Base-by-base conservation (phyloP, 37 sponge, comb jelly and placozoan species). In the Beroe forskalii region DNA sequence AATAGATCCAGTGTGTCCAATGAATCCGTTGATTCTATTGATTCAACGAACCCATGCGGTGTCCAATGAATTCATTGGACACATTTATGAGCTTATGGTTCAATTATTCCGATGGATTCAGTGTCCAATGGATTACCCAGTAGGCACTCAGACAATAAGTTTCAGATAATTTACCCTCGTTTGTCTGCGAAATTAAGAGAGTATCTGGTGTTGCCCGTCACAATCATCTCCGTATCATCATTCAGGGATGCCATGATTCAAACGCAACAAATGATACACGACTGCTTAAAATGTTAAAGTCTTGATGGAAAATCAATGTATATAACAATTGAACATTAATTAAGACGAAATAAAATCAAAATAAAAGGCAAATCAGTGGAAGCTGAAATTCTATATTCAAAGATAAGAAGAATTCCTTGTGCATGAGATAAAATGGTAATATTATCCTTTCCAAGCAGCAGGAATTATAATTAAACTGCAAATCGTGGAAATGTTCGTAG, bases 201-300 rank as follows among this genome's bases (percentile, higher is more conserved):
- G 35, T 80, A 80, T 44, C 86, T 41, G 43, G 86, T 80, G 27
- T 25, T 80, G 0, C 86, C 86, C 2, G 86, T 44, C 4, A 80
- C 86, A 25, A 4, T 35, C 86, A 80, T 80, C 86, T 80, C 86
- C n/a, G 55, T 25, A 43, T 80, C 86, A 80, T 80, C 86, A 37
- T 69, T 69, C 6, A 80, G 86, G 0, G 86, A 80, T 9, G 86
- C 22, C 86, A 80, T 80, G 9, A 48, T 48, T 12, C 55, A 6
- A 12, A 12, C 55, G 55, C 12, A n/a, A n/a, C n/a, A n/a, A n/a
- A n/a, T n/a, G n/a, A n/a, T n/a, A n/a, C n/a, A n/a, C n/a, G n/a
- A n/a, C n/a, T n/a, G n/a, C n/a, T n/a, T n/a, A n/a, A n/a, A n/a
- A n/a, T n/a, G n/a, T n/a, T 48, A 48, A 48, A 48, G 55, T 48